Evolutionary conservation across 2,113 vertebrate species (phyloP), one percentile per base, ranked within the genome.

Genomic region (Pteruthius melanotis): DNA sequence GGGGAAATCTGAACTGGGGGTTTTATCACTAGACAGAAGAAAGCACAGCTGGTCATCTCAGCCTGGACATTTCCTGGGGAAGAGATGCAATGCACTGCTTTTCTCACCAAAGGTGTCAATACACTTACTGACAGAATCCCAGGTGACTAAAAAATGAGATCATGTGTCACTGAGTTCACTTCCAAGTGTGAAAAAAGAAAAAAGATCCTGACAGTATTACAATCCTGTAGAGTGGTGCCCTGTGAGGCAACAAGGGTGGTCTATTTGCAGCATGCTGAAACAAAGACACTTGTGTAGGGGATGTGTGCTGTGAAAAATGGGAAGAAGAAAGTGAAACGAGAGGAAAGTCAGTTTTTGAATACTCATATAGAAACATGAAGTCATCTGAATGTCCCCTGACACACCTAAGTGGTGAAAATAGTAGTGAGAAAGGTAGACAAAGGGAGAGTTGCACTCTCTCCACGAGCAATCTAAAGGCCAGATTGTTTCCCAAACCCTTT

Each of bases 281-380:
- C 8, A 66, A 71, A 56, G 19, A 22, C 9, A 42, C 5, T 47
- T 30, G 9, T 76, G 23, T 20, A 60, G 35, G 14, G 30, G 3
- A 82, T 11, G 3, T 27, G 11, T 65, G 19, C 37, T 16, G 72
- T 68, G 20, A 75, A 88, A 71, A 54, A 5, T 45, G 7, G 7
- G 35, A 63, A 81, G 5, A 77, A 80, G 18, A 66, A 68, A 76
- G 15, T 21, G 9, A 78, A 53, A 33, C 4, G 27, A 66, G 31
- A 87, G 6, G 12, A 68, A 71, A 52, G 6, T 50, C 9, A 30
- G 8, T 40, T 44, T 40, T n/a, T 31, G 50, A 72, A 65, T n/a
- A 26, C 3, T 68, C 8, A 14, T 8, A 13, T 5, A 53, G 35
- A 70, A 93, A 75, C 0, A 0, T 26, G 4, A 40, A 70, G 15